Evolutionary conservation across 2,113 vertebrate species (phyloP).

Genomic region (Willisornis vidua): DNA sequence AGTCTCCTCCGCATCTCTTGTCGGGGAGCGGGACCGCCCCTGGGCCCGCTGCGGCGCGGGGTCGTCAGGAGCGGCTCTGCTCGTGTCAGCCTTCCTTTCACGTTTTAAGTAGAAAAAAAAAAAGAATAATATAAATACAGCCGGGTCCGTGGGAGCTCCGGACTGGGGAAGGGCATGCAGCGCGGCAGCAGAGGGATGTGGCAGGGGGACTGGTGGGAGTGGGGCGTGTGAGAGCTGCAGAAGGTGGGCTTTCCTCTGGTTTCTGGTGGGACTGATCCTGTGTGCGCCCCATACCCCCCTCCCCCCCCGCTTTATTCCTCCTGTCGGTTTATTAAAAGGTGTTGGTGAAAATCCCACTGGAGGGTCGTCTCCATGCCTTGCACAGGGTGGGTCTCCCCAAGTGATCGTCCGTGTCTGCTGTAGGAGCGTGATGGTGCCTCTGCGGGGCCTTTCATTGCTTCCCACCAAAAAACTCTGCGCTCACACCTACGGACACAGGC

Average conservation of each 20-base stretch:
- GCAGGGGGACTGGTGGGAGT: rapidly evolving
- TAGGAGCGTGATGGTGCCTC: rapidly evolving
- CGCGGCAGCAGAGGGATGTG: not conserved
- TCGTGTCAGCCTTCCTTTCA: not conserved
- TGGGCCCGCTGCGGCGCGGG: not conserved
- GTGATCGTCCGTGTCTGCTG: rapidly evolving
- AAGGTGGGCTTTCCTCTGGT: rapidly evolving
- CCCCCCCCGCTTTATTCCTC: not conserved
- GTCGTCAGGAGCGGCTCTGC: not conserved
- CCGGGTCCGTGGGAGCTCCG: not conserved
- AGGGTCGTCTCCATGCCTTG: not conserved
- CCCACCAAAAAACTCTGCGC: not conserved
- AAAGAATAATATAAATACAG: not conserved
- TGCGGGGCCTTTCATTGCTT: rapidly evolving
- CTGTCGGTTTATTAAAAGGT: not conserved
- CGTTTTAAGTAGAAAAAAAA: not conserved
- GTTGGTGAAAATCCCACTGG: not conserved
- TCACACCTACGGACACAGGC: rapidly evolving
- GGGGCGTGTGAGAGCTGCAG: not conserved
- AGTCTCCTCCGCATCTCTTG: not conserved
- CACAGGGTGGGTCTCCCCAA: rapidly evolving
- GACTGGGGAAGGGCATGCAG: not conserved
- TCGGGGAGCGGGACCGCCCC: not conserved
- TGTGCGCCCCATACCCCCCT: rapidly evolving
- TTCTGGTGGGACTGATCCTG: not conserved